Evolutionary conservation across 2,888 invertebrate species (phyloP).

Genomic region (Eustalomyia histrio): DNA sequence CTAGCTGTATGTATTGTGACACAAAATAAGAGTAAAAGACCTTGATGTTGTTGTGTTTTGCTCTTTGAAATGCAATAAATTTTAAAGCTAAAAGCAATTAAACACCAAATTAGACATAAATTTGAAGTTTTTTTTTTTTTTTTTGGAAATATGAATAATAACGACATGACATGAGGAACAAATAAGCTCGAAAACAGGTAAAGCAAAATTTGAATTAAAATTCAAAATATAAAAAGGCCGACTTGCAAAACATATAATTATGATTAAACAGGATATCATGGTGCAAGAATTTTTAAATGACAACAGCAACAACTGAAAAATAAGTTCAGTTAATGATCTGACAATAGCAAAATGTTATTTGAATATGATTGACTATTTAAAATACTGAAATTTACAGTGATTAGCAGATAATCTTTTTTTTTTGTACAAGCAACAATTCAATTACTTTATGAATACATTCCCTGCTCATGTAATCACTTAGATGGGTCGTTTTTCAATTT

Average conservation of each 20-base stretch:
- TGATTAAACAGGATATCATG: not conserved
- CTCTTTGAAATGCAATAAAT: constrained; percentile 45
- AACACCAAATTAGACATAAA: constrained; percentile 56
- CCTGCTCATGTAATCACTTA: too few relatives aligned
- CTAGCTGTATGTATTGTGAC: not conserved
- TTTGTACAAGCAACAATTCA: too few relatives aligned
- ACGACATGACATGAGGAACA: not conserved
- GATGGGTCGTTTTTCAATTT: too few relatives aligned
- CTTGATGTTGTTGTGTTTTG: not conserved
- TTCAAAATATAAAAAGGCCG: not conserved
- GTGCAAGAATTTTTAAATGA: too few relatives aligned
- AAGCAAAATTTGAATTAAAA: not conserved
- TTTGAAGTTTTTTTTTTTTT: constrained; percentile 21
- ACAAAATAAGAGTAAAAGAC: not conserved
- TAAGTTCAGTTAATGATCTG: too few relatives aligned
- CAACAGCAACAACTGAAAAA: too few relatives aligned
- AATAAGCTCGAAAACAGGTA: not conserved
- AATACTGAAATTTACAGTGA: too few relatives aligned
- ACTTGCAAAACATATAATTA: constrained; percentile 23
- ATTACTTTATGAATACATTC: too few relatives aligned
- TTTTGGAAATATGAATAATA: not conserved
- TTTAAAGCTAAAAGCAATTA: constrained; percentile 47
- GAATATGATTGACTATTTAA: too few relatives aligned
- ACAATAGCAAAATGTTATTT: too few relatives aligned
- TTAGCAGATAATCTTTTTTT: too few relatives aligned